Evolutionary conservation across 2,888 invertebrate genomes (phyloP), one percentile per base, ranked within the genome.

Genomic region (Mythimna impura): DNA sequence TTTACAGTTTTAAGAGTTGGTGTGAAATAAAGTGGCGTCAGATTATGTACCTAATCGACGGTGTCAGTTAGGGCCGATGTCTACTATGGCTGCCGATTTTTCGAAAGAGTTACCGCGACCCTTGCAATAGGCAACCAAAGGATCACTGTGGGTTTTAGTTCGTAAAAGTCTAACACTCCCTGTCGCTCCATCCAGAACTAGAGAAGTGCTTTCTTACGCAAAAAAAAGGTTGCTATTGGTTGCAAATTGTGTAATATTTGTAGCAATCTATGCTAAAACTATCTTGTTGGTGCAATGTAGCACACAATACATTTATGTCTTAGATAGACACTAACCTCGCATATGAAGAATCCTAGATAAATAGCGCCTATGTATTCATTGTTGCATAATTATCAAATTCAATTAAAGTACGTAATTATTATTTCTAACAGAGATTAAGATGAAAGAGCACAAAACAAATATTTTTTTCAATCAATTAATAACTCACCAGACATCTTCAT

Each of bases 401-500:
- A n/a, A 64, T 7, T 1, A 55, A 25, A 20, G 3, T 40, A 2
- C 0, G 1, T 22, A 1, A 4, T 10, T 6, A 17, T 43, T 10
- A 5, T 9, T 40, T 17, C 25, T 9, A 17, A 14, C 8, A 14
- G 22, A n/a, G 50, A 17, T 50, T 50, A 50, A 20, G 10, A 34
- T 3, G 25, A 20, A 55, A 47, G n/a, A n/a, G 10, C 20, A 17
- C 25, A 3, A n/a, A 8, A 7, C 6, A 12, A 50, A 54, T 34
- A 22, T 17, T 40, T 30, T 61, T 43, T 30, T 54, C 25, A 8
- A 36, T 75, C n/a, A 54, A 58, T 60, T 65, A 36, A 22, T 36
- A 71, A 90, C 94, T 95, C 83, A 96, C 96, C 95, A 87, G 95
- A 95, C 93, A 96, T 95, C 92, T 96, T 96, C 95, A 96, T 95